A percentile compares a stretch with the other conserved stretches of the same genome.
Conservation (phyloP, 2,888 invertebrate genomes). For the Leptodirus hochenwartii region DNA sequence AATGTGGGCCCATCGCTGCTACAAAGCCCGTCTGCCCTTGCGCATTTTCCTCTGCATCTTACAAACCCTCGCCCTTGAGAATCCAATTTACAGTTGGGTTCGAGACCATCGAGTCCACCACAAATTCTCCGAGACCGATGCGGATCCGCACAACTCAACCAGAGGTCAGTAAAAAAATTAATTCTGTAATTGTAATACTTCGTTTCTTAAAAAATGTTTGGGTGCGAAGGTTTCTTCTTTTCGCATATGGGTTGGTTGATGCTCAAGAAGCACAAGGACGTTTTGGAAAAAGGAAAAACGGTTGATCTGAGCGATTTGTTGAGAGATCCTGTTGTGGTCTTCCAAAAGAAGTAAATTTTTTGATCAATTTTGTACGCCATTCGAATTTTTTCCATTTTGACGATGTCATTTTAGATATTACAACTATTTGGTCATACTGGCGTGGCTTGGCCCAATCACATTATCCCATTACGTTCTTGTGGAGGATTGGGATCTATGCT, state of each 20-base stretch:
- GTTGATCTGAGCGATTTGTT: constrained; percentile 80
- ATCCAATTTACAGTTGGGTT: constrained; percentile 70
- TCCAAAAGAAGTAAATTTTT: constrained; percentile 73
- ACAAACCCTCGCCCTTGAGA: constrained; percentile 68
- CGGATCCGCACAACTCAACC: constrained; percentile 69
- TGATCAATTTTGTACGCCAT: too few species aligned
- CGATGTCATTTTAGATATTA: constrained; percentile 47
- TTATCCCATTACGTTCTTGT: too few species aligned
- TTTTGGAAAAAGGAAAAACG: constrained; percentile 62
- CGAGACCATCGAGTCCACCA: constrained; percentile 68
- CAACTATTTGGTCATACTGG: constrained; percentile 52
- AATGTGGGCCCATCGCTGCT: constrained; percentile 76
- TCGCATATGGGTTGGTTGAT: constrained; percentile 90
- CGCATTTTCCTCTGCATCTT: constrained; percentile 53
- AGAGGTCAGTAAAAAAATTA: constrained; percentile 45
- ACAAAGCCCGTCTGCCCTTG: constrained; percentile 71
- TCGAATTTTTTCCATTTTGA: constrained; percentile 4
- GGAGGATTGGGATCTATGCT: too few species aligned
- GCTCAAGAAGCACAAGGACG: constrained; percentile 74
- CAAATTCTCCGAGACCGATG: constrained; percentile 70
- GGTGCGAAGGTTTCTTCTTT: constrained; percentile 73
- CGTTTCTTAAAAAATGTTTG: too few species aligned
- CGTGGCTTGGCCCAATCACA: too few species aligned
- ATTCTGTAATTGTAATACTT: too few species aligned
- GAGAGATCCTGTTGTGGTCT: constrained; percentile 66